These are phyloP conservation scores for Haliclystus octoradiatus DNA, from an alignment of 30 jellyfish, hydroid and myxozoan species.

Conservation along the genomic window DNA sequence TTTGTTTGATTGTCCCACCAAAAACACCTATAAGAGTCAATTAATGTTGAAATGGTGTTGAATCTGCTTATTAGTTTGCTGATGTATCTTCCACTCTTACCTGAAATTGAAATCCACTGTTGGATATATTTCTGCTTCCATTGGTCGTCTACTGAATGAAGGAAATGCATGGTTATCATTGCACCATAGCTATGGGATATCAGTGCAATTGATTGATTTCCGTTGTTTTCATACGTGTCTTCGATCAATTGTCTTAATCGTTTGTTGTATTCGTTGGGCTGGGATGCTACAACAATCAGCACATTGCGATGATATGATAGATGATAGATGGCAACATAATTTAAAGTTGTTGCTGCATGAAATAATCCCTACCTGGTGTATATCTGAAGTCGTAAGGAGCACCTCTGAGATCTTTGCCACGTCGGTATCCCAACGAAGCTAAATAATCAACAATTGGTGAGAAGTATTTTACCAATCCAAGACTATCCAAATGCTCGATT, in stretches of 20 bases:
- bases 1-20: constrained; percentile 37
- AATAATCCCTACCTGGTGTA: constrained; percentile 43
- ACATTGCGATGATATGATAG: too few relatives aligned
- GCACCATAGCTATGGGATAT: constrained; percentile 35
- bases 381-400: constrained; percentile 42
- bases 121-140: constrained; percentile 21
- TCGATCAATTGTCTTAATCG: constrained; percentile 10
- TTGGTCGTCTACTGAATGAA: not conserved
- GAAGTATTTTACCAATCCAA: constrained; percentile 20
- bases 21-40: constrained; percentile 29
- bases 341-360: too few relatives aligned
- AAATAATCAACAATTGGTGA: constrained; percentile 21
- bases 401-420: constrained; percentile 26
- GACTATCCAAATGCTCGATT: constrained; percentile 15
- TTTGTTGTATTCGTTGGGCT: not conserved
- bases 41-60: too few relatives aligned
- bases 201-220: constrained; percentile 9
- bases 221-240: constrained; percentile 9
- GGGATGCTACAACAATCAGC: not conserved
- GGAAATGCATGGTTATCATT: constrained; percentile 11
- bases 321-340: too few relatives aligned
- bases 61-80: not conserved
- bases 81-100: constrained; percentile 6
- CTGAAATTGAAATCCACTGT: constrained; percentile 36
- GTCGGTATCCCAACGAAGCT: constrained; percentile 11